Percentiles rank a stretch among this genome's conserved stretches.
Conservation (phyloP, 2,113 vertebrate species). For the Hippocampus mohnikei region DNA sequence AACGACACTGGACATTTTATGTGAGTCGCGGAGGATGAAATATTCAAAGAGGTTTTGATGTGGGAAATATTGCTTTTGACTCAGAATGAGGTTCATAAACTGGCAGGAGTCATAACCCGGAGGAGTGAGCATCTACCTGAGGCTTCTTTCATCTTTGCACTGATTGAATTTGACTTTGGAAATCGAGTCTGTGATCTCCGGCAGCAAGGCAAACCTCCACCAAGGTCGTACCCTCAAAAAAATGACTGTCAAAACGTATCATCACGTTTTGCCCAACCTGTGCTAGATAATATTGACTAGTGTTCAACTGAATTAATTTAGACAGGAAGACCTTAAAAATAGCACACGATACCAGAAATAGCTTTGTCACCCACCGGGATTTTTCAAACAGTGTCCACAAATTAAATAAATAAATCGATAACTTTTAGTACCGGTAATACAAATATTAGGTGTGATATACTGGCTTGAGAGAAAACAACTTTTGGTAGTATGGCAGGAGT, state of each 20-base stretch:
- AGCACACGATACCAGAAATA: conserved; percentile 51
- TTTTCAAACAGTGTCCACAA: conserved; percentile 22
- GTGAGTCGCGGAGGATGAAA: conserved; percentile 51
- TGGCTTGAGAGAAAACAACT: too few relatives aligned
- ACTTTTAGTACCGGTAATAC: not conserved
- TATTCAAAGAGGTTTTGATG: not conserved
- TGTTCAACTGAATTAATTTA: conserved; percentile 35
- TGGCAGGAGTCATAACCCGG: not conserved
- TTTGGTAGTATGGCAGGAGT: not conserved
- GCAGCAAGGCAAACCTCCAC: not conserved
- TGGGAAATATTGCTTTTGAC: not conserved
- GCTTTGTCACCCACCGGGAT: conserved; percentile 32
- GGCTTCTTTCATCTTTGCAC: not conserved
- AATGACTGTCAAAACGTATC: not conserved
- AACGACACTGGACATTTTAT: conserved; percentile 71
- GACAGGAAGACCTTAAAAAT: conserved; percentile 49
- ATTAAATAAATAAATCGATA: not conserved
- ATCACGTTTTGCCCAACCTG: not conserved
- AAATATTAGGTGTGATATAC: not conserved
- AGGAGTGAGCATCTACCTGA: not conserved
- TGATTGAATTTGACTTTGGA: not conserved
- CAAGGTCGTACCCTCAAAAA: not conserved
- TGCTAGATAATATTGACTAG: not conserved
- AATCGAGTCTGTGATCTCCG: not conserved
- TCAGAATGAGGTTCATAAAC: not conserved